phyloP scores from a whole-genome alignment of 2,113 vertebrate genomes.

The Cynopterus brachyotis region DNA sequence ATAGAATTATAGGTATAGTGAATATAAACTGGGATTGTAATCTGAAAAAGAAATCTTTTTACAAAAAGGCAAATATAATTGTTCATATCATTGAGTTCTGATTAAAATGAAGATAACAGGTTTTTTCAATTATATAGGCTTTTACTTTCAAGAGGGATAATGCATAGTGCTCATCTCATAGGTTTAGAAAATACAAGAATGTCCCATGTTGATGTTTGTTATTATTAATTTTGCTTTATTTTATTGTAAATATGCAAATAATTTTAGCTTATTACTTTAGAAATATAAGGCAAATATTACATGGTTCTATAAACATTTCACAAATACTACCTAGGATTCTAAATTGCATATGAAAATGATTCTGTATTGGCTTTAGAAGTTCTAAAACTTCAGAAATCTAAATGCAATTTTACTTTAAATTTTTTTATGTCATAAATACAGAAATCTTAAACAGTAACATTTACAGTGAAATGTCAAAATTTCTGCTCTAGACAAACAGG shows the following conservation, averaged over 20 bases:
- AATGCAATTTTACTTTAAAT: neutral
- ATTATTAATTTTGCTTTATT: slow-evolving; percentile 5
- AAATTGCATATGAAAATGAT: neutral
- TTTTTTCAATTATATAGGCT: neutral
- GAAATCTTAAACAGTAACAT: neutral
- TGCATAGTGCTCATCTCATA: neutral
- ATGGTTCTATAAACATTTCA: neutral
- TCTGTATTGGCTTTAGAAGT: neutral
- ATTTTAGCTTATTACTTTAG: neutral
- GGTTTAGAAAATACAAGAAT: neutral
- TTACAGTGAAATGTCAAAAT: slow-evolving; percentile 32
- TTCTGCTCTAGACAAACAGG: neutral
- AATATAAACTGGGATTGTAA: neutral
- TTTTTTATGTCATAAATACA: neutral
- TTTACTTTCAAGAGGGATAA: neutral
- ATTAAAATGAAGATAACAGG: neutral
- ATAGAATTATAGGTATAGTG: neutral
- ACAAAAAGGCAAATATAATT: neutral
- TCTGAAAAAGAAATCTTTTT: neutral
- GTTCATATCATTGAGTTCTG: neutral
- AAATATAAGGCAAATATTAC: neutral
- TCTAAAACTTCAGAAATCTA: neutral
- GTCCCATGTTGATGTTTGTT: neutral
- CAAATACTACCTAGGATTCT: neutral
- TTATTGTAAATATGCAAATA: neutral